Conservation (phyloP, 2,113 vertebrate genomes). For the Elanus axillaris region DNA sequence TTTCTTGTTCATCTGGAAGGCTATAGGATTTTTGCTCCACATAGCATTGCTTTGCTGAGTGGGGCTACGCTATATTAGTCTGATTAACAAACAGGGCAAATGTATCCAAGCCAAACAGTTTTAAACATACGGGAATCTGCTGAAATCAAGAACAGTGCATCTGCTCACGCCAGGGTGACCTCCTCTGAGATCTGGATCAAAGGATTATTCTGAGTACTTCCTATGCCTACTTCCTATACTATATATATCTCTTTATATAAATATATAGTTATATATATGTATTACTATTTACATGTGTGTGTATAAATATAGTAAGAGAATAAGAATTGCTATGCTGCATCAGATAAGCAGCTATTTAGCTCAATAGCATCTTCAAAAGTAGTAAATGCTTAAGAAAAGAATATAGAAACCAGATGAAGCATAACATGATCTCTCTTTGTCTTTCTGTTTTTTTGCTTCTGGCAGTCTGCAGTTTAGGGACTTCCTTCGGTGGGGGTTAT, state of each 20-base stretch:
- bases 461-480: background rate
- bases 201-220: background rate
- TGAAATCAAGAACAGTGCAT: background rate
- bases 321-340: background rate
- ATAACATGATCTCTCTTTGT: background rate
- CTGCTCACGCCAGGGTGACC: background rate
- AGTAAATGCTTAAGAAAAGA: background rate
- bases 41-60: rapidly evolving
- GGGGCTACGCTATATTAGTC: rapidly evolving
- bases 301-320: background rate
- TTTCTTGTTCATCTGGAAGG: background rate
- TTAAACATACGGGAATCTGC: background rate
- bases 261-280: background rate
- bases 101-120: background rate
- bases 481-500: background rate
- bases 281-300: background rate
- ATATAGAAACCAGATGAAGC: background rate
- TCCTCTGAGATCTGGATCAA: background rate
- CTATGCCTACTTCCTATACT: background rate
- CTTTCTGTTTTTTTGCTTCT: background rate
- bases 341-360: background rate
- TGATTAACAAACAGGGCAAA: background rate
- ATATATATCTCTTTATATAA: background rate
- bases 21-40: background rate
- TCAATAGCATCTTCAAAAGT: background rate